These are phyloP conservation scores for Prosapia bicincta DNA, from an alignment of 2,888 invertebrate species.

Conservation along the genomic window DNA sequence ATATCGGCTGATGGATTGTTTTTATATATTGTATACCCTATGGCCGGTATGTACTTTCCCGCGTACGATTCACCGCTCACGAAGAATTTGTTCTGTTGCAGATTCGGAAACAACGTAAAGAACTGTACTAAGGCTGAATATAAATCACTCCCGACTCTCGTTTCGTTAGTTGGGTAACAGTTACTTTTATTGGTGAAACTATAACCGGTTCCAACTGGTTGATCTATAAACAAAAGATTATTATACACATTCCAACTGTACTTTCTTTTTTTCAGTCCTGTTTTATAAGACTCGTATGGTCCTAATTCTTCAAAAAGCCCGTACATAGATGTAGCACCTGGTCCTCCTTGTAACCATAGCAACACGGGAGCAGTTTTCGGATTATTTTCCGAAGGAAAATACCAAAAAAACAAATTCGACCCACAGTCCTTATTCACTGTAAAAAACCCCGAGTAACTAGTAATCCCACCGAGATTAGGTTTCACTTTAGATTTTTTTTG, in stretches of 20 bases:
- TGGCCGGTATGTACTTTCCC: constrained; percentile 75
- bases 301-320: constrained; percentile 59
- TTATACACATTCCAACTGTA: constrained; percentile 57
- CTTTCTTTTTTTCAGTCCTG: constrained; percentile 43
- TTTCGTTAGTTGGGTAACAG: constrained; percentile 55
- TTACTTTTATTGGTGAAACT: constrained; percentile 55
- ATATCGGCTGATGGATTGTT: constrained; percentile 55
- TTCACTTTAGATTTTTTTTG: constrained; percentile 29
- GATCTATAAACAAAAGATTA: constrained; percentile 61
- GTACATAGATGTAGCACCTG: constrained; percentile 54
- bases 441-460: constrained; percentile 59
- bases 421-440: constrained; percentile 52
- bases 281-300: constrained; percentile 44
- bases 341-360: constrained; percentile 59
- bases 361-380: constrained; percentile 49
- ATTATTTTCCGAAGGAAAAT: constrained; percentile 48
- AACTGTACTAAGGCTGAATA: constrained; percentile 76
- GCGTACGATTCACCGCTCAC: constrained; percentile 88
- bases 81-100: constrained; percentile 72
- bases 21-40: constrained; percentile 67
- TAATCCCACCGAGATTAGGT: constrained; percentile 43
- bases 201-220: constrained; percentile 62
- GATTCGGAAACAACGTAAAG: constrained; percentile 75
- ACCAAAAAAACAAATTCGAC: constrained; percentile 53
- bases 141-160: constrained; percentile 73